phyloP scores from a whole-genome alignment of 2,113 vertebrate genomes.

The Takifugu bimaculatus region DNA sequence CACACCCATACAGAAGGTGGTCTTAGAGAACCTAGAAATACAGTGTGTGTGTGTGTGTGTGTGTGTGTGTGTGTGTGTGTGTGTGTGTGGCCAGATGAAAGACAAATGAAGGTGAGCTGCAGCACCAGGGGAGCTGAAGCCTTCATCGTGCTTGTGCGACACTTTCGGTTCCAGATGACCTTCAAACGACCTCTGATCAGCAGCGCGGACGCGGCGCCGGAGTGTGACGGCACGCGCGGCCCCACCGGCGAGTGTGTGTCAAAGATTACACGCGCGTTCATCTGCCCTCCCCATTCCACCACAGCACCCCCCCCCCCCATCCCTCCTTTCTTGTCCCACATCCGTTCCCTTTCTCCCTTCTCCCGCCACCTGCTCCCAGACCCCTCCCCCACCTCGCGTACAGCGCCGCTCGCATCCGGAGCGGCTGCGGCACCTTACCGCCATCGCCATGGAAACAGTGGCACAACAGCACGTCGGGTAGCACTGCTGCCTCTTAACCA shows the following conservation, averaged over 20 bases:
- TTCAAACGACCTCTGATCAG: slow-evolving; percentile 46
- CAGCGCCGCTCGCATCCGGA: slow-evolving; percentile 66
- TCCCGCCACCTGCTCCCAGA: slow-evolving; percentile 48
- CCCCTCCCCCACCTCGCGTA: slow-evolving; percentile 49
- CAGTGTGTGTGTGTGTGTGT: slow-evolving; percentile 1
- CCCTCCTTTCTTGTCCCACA: slow-evolving; percentile 21
- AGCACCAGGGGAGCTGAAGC: slow-evolving; percentile 38
- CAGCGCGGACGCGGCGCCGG: no score
- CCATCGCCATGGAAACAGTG: slow-evolving; percentile 84
- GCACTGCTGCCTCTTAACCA: slow-evolving; percentile 36
- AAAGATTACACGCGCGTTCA: slow-evolving; percentile 18
- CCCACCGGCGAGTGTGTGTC: background rate
- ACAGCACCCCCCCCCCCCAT: slow-evolving; percentile 13
- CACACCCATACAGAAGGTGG: background rate
- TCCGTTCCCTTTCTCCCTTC: slow-evolving; percentile 36
- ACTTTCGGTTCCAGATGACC: slow-evolving; percentile 38
- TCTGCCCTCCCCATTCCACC: slow-evolving; percentile 25
- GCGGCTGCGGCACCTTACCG: slow-evolving; percentile 65
- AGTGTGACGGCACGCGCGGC: no score
- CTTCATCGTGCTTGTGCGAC: slow-evolving; percentile 42
- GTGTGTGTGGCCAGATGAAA: slow-evolving; percentile 31
- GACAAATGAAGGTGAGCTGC: slow-evolving; percentile 54
- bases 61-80: slow-evolving; percentile 9
- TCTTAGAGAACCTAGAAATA: background rate
- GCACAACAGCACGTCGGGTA: slow-evolving; percentile 78